Percentiles rank a stretch among this genome's conserved stretches.
These are phyloP conservation scores for Varanus salvator DNA, from an alignment of 2,113 vertebrate genomes.

Conservation along the genomic window DNA sequence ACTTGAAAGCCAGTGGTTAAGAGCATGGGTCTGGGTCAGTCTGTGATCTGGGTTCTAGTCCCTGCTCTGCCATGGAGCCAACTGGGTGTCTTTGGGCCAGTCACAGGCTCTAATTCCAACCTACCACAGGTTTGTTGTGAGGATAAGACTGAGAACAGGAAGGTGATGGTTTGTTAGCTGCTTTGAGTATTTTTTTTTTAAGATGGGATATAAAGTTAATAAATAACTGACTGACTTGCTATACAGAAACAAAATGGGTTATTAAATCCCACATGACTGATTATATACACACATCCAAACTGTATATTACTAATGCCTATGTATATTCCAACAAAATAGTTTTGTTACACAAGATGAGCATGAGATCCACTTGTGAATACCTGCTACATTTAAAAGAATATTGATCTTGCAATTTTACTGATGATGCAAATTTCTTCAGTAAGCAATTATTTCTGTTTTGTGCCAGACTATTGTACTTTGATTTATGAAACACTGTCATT, in stretches of 20 bases:
- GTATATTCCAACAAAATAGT: conserved; percentile 49
- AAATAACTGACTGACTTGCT: too few relatives aligned
- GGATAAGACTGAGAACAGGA: too few relatives aligned
- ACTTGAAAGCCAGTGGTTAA: too few relatives aligned
- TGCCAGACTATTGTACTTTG: conserved; percentile 46
- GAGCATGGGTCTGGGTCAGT: too few relatives aligned
- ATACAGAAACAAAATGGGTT: neutral
- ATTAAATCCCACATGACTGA: neutral
- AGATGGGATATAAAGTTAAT: too few relatives aligned
- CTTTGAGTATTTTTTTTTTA: too few relatives aligned
- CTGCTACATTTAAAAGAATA: conserved; percentile 58
- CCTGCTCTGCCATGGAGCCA: too few relatives aligned
- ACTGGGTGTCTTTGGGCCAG: too few relatives aligned
- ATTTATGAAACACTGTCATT: conserved; percentile 54
- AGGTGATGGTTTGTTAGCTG: too few relatives aligned
- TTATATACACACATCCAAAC: neutral
- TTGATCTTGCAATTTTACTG: conserved; percentile 69
- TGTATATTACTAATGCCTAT: conserved; percentile 21
- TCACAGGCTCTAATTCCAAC: too few relatives aligned
- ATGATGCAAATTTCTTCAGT: conserved; percentile 58
- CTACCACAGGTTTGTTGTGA: too few relatives aligned
- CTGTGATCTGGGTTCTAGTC: too few relatives aligned
- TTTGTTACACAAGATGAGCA: conserved; percentile 55
- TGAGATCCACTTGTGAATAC: conserved; percentile 51
- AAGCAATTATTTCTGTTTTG: conserved; percentile 50